These are phyloP conservation scores for Anthoscopus minutus DNA, from an alignment of 2,113 vertebrate genomes.

Conservation along the genomic window DNA sequence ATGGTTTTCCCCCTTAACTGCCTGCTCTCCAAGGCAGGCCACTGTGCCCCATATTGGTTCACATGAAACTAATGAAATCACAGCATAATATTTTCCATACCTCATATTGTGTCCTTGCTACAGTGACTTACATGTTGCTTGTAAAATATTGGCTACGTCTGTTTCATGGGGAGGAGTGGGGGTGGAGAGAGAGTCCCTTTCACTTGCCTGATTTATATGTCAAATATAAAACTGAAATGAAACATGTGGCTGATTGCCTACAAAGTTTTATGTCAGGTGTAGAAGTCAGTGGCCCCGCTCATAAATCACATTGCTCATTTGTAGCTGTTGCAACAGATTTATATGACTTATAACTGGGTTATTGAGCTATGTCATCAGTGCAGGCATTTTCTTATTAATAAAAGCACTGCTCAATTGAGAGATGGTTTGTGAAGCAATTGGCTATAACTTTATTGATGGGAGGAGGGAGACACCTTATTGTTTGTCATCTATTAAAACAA, in stretches of 20 bases:
- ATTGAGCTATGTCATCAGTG: slow-evolving; percentile 11
- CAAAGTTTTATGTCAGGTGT: slow-evolving; percentile 59
- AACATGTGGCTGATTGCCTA: slow-evolving; percentile 48
- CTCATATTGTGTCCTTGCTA: background rate
- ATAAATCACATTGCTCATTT: slow-evolving; percentile 13
- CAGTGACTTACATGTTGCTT: background rate
- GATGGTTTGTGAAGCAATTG: slow-evolving; percentile 2
- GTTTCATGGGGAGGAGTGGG: background rate
- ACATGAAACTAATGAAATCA: background rate
- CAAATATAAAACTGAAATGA: slow-evolving; percentile 52
- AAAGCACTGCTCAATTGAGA: background rate
- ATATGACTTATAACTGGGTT: background rate
- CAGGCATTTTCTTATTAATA: background rate
- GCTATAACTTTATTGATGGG: background rate
- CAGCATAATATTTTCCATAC: slow-evolving; percentile 26
- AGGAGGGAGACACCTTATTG: background rate
- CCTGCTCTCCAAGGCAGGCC: background rate
- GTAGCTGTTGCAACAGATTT: background rate
- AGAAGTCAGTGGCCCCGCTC: slow-evolving; percentile 18
- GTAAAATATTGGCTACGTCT: slow-evolving; percentile 13
- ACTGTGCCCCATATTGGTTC: background rate
- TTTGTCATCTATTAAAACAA: background rate
- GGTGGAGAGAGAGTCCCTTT: background rate
- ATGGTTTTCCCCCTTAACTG: background rate
- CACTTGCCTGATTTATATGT: slow-evolving; percentile 41